phyloP scores from a whole-genome alignment of 2,797 vertebrate species.

The Sternotherus odoratus region DNA sequence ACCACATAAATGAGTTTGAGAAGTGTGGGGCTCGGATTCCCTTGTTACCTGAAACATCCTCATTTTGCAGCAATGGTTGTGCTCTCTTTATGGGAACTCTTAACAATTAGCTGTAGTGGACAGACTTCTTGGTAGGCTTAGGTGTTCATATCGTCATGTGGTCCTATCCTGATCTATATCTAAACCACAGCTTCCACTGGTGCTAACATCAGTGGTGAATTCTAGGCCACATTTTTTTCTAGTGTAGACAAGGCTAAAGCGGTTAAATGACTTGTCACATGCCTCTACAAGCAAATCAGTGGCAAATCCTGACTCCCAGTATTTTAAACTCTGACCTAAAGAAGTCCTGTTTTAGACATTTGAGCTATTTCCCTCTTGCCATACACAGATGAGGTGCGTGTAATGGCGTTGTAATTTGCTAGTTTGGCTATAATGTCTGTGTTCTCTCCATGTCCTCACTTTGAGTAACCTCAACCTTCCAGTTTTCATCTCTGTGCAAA shows the following conservation, averaged over 20 bases:
- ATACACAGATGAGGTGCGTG: conserved; percentile 13
- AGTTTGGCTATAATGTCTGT: neutral
- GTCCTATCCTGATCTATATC: conserved; percentile 17
- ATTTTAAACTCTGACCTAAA: conserved; percentile 60
- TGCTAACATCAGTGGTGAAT: conserved; percentile 38
- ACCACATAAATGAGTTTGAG: rapidly evolving
- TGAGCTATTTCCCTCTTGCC: conserved; percentile 59
- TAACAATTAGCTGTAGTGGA: neutral
- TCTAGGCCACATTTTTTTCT: neutral
- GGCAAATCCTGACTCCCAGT: conserved; percentile 32
- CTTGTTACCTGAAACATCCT: neutral
- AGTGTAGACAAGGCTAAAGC: neutral
- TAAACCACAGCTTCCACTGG: neutral
- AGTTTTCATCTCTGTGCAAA: conserved; percentile 23
- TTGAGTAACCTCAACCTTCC: conserved; percentile 8
- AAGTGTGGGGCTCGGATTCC: neutral
- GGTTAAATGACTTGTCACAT: conserved; percentile 44
- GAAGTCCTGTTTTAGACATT: conserved; percentile 34
- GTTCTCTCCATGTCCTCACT: conserved; percentile 8
- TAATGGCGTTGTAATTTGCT: neutral
- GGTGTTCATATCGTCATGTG: neutral
- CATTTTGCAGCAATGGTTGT: neutral
- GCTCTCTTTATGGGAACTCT: neutral
- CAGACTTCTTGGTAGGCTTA: neutral
- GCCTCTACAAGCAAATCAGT: conserved; percentile 28